Evolutionary conservation across 1,140 invertebrate genomes (phyloP).

Genomic region (Drosophila tristis): DNA sequence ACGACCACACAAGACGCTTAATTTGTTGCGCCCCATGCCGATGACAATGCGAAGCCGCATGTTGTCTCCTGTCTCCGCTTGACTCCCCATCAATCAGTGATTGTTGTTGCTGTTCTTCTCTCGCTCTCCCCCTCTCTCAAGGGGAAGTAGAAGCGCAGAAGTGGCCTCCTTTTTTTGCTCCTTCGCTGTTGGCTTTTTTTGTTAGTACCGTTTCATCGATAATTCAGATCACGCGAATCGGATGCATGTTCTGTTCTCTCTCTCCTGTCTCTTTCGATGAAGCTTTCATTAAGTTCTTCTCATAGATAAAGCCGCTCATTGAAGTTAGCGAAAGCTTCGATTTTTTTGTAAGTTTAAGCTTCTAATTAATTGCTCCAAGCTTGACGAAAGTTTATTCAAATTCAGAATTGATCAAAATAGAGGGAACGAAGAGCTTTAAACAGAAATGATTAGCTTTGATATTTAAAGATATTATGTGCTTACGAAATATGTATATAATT

Average conservation of each 20-base stretch:
- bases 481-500: too few species aligned
- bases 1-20: slow-evolving; percentile 77
- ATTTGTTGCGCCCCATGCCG: slow-evolving; percentile 72
- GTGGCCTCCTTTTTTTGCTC: slow-evolving; percentile 42
- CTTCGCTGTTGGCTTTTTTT: slow-evolving; percentile 7
- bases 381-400: neutral
- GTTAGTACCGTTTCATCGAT: slow-evolving; percentile 67
- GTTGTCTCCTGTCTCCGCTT: slow-evolving; percentile 56
- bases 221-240: slow-evolving; percentile 74
- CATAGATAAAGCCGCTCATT: neutral
- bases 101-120: slow-evolving; percentile 18
- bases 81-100: slow-evolving; percentile 76
- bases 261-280: neutral
- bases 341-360: neutral
- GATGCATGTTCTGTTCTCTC: slow-evolving; percentile 42
- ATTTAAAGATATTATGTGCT: too few species aligned
- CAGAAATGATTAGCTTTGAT: too few species aligned
- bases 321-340: neutral
- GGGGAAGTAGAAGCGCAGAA: slow-evolving; percentile 16
- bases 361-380: neutral
- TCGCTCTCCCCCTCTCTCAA: neutral
- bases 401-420: too few species aligned
- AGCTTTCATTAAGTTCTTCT: slow-evolving; percentile 12
- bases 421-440: too few species aligned
- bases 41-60: too few species aligned